A percentile compares a stretch with the other conserved stretches of the same genome.
Evolutionary conservation across 1,140 invertebrate genomes (phyloP).

Genomic region (Sinella curviseta): DNA sequence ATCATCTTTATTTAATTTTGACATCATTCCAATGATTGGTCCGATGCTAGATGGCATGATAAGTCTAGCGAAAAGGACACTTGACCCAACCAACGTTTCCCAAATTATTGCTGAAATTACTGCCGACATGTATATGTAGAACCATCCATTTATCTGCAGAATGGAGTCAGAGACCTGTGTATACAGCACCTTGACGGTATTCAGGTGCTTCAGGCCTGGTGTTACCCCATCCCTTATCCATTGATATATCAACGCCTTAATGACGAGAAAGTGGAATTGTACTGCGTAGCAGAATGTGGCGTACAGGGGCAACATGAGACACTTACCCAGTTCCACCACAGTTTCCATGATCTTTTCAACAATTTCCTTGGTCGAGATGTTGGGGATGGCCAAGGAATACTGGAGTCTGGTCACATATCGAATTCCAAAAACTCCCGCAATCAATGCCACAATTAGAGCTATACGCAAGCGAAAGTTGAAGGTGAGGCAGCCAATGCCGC

Average conservation of each 20-base stretch:
- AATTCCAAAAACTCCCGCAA: conserved; percentile 11
- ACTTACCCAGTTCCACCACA: no score
- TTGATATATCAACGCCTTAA: conserved; percentile 2
- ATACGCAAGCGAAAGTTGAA: neutral
- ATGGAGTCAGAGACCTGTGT: conserved; percentile 20
- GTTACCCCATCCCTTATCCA: neutral
- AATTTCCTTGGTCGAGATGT: no score
- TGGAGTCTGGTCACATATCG: neutral
- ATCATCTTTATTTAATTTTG: no score
- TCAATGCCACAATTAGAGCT: conserved; percentile 17
- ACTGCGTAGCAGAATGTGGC: conserved; percentile 32
- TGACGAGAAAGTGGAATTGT: conserved; percentile 5
- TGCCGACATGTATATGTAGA: conserved; percentile 6
- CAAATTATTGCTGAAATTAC: no score
- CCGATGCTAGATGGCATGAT: no score
- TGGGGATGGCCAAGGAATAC: neutral
- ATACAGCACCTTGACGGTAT: conserved; percentile 32
- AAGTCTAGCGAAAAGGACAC: no score
- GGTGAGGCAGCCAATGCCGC: neutral
- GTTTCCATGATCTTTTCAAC: neutral
- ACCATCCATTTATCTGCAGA: conserved; percentile 24
- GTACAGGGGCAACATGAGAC: conserved; percentile 35
- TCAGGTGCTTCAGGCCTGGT: neutral
- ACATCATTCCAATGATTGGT: no score
- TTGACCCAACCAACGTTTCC: no score